Base-by-base conservation (phyloP, 1,140 invertebrate species). In the Pseudomyrmex flavicornis region DNA sequence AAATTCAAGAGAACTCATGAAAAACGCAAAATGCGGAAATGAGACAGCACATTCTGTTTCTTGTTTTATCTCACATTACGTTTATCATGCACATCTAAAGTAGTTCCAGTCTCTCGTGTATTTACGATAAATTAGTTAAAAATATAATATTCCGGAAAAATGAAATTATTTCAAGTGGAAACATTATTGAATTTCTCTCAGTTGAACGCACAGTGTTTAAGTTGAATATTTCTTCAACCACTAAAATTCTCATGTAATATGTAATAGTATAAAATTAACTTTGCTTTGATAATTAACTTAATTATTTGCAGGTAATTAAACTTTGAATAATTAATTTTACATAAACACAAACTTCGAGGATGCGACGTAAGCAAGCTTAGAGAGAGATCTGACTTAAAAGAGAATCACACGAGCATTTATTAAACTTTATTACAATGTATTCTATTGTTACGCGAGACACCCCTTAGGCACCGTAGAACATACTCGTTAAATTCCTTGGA, bases 401-500 rank as follows among this genome's bases (percentile, higher is more conserved):
- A 46, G 48, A 26, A n/a, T 56, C 9, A 12, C 62, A 4, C 20
- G 66, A 77, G 63, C 50, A 52, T 69, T 77, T 69, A 46, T 77
- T 63, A 68, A 77, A 68, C 20, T 63, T 35, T 44, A 44, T 63
- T 74, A 26, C 20, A 74, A 61, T 15, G 7, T 26, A 8, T 20
- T 44, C 46, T 63, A 63, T 75, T 75, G 73, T 48, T 65, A 15
- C n/a, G 35, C 35, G 12, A 46, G 13, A 35, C n/a, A 50, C 15
- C 52, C 61, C 0, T 50, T 65, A 46, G 72, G 73, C 72, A 66
- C 20, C 59, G n/a, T 66, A 20, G 17, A 20, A 35, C 52, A 17
- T 76, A 35, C 13, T 48, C 22, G 54, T 15, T 83, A 83, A 83
- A 83, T 58, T 77, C 46, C 73, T 66, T 52, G 61, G 54, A 66